These are phyloP conservation scores for Myzus persicae DNA, from an alignment of 1,140 invertebrate genomes.

Conservation along the genomic window DNA sequence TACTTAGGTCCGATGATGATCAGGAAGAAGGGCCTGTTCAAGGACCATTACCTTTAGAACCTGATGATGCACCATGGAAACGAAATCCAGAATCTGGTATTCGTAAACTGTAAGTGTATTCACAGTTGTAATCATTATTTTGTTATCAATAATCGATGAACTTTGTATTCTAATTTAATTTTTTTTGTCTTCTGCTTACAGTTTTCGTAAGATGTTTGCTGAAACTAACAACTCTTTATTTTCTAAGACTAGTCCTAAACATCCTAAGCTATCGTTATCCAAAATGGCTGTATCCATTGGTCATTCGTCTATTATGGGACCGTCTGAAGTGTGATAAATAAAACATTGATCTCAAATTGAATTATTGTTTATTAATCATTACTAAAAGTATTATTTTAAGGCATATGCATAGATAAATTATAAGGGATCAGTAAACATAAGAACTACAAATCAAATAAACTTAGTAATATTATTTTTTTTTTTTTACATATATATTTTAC, in stretches of 20 bases:
- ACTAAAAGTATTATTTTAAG: constrained; percentile 9
- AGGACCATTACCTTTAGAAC: constrained; percentile 93
- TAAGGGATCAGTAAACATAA: constrained; percentile 19
- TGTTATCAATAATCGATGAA: background rate
- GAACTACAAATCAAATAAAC: constrained; percentile 28
- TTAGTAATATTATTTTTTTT: constrained; percentile 23
- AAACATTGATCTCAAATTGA: constrained; percentile 44
- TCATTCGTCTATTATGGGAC: constrained; percentile 51
- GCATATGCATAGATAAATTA: constrained; percentile 9
- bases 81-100: constrained; percentile 82
- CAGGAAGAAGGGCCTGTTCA: constrained; percentile 89
- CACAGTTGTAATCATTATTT: background rate
- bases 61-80: constrained; percentile 93
- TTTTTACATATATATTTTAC: background rate
- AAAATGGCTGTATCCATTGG: constrained; percentile 73
- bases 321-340: constrained; percentile 47
- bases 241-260: constrained; percentile 72
- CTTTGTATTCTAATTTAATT: background rate
- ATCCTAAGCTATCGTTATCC: constrained; percentile 75
- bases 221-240: constrained; percentile 70
- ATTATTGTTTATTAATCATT: constrained; percentile 16
- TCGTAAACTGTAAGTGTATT: constrained; percentile 87
- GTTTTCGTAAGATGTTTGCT: constrained; percentile 76
- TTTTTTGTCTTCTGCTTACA: constrained; percentile 63
- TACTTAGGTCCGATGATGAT: constrained; percentile 63